Conservation (phyloP, 2,797 vertebrate genomes). For the Siniperca obscura region DNA sequence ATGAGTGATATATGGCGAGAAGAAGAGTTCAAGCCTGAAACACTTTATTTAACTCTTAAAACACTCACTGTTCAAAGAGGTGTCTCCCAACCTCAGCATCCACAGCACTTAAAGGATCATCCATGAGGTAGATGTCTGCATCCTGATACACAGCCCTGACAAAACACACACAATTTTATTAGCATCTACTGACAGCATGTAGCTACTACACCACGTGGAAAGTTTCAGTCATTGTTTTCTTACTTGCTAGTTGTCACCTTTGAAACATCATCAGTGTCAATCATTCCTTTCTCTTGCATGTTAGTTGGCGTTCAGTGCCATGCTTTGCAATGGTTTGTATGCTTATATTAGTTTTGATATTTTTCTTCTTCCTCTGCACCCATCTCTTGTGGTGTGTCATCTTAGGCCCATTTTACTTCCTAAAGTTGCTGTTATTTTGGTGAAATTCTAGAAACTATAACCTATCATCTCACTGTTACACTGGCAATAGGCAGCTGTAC, state of each 20-base stretch:
- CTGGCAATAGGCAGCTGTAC: no score
- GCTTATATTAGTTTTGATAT: no score
- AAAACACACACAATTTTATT: not conserved
- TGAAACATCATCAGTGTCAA: not conserved
- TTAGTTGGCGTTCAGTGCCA: not conserved
- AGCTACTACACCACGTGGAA: no score
- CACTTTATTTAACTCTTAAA: constrained; percentile 73
- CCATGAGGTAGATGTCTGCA: constrained; percentile 93
- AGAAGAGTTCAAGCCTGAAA: not conserved
- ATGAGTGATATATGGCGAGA: not conserved
- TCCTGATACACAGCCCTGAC: constrained; percentile 92
- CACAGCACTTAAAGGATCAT: constrained; percentile 94
- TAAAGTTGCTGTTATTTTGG: no score
- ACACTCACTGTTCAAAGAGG: constrained; percentile 92
- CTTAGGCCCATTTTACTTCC: no score
- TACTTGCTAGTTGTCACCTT: not conserved
- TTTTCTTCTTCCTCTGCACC: no score
- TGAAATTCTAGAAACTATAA: no score
- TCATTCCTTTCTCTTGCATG: not conserved
- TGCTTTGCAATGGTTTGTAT: no score
- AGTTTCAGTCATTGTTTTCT: not conserved
- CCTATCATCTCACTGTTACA: no score
- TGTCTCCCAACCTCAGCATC: constrained; percentile 92
- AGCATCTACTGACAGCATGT: not conserved
- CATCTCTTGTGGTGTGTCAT: no score